Conservation (phyloP, 2,888 invertebrate genomes). For the Noctua pronuba region DNA sequence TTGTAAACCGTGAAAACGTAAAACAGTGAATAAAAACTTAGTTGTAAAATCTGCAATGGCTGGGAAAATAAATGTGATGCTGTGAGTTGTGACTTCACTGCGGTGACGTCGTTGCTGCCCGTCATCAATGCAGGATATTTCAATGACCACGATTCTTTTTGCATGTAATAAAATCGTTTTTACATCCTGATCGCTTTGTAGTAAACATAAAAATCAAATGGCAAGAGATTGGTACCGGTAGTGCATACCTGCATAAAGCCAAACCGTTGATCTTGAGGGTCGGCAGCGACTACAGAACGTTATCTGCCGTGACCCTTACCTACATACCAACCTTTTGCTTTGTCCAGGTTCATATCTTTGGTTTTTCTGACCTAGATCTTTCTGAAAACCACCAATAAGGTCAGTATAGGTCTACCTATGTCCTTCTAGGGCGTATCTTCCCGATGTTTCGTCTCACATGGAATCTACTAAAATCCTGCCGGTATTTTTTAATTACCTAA, state of each 20-base stretch:
- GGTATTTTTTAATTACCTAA: background rate
- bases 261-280: background rate
- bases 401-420: background rate
- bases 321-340: too few relatives aligned
- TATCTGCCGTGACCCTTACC: background rate
- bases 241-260: background rate
- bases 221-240: too few relatives aligned
- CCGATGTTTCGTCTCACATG: background rate
- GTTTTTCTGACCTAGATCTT: background rate
- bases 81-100: constrained; percentile 1
- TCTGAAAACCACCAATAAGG: background rate
- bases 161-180: background rate
- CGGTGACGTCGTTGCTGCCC: background rate
- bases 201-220: background rate
- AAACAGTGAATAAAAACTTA: background rate
- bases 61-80: background rate
- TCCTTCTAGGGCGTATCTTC: background rate
- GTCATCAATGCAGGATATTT: background rate
- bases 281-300: background rate
- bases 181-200: background rate
- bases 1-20: too few relatives aligned
- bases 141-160: background rate
- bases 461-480: background rate
- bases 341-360: background rate
- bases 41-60: background rate